Conservation (phyloP, 1,140 invertebrate genomes). For the Lordiphosa stackelbergi region DNA sequence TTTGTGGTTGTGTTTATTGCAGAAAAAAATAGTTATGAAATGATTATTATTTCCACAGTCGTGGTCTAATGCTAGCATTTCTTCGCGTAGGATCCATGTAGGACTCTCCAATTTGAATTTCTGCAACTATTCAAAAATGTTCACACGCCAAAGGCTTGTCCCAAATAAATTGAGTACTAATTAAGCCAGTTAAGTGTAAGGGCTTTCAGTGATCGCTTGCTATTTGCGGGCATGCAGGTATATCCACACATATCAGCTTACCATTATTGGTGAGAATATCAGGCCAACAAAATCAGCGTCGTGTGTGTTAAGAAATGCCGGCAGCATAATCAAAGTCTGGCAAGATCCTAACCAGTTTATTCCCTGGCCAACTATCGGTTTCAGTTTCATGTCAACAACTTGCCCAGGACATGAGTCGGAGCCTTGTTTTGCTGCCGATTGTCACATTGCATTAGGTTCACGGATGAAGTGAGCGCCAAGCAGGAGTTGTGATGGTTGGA, state of each 20-base stretch:
- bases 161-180: conserved; percentile 27
- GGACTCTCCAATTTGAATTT: no score
- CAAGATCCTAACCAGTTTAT: conserved; percentile 39
- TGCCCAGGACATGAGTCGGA: conserved; percentile 54
- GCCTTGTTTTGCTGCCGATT: conserved; percentile 62
- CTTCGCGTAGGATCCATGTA: no score
- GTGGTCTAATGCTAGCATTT: no score
- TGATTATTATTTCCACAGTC: no score
- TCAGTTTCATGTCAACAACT: conserved; percentile 62
- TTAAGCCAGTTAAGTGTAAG: conserved; percentile 64
- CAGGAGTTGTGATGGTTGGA: conserved; percentile 28
- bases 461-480: conserved; percentile 9
- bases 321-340: conserved; percentile 44
- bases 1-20: conserved; percentile 54
- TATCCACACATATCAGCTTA: conserved; percentile 49
- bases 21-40: neutral
- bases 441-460: conserved; percentile 60
- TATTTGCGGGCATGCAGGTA: conserved; percentile 1
- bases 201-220: conserved; percentile 59
- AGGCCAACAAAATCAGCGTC: conserved; percentile 40
- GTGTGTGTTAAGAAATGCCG: conserved; percentile 51
- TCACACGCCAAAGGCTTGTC: conserved; percentile 34
- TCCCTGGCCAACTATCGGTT: conserved; percentile 19
- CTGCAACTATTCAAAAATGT: no score
- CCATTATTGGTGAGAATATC: conserved; percentile 62